A percentile compares a stretch with the other conserved stretches of the same genome.
phyloP scores from a whole-genome alignment of 2,888 invertebrate species.

The Lamellibrachia satsuma region DNA sequence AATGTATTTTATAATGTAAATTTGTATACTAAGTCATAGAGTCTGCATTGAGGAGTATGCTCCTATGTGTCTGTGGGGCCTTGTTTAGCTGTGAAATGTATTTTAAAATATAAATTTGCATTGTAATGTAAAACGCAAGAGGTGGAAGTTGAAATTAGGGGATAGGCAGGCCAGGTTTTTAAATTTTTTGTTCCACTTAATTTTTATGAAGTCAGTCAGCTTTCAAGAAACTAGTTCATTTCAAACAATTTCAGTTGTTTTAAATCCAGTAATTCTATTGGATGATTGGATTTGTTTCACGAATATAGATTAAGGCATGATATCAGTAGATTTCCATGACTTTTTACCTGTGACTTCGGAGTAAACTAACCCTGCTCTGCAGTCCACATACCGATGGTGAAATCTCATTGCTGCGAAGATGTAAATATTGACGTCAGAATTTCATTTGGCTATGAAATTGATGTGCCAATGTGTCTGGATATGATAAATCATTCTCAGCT shows the following conservation, averaged over 20 bases:
- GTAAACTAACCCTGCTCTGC: not conserved
- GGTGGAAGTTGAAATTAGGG: too few relatives aligned
- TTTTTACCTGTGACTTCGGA: not conserved
- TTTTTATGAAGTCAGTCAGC: too few relatives aligned
- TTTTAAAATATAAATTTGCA: not conserved
- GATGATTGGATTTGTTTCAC: not conserved
- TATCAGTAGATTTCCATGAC: not conserved
- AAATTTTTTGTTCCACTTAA: too few relatives aligned
- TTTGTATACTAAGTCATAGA: not conserved
- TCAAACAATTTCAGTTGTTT: not conserved
- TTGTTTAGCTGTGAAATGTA: not conserved
- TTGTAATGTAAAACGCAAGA: too few relatives aligned
- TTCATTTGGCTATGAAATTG: constrained; percentile 13
- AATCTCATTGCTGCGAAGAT: not conserved
- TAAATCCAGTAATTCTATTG: not conserved
- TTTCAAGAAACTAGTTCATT: not conserved
- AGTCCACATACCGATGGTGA: not conserved
- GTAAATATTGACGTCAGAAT: not conserved
- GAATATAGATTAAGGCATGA: not conserved
- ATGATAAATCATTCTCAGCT: not conserved
- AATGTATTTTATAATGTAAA: not conserved
- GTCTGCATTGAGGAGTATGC: not conserved
- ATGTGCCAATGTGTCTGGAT: not conserved
- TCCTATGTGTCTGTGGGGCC: not conserved
- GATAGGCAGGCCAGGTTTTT: too few relatives aligned